Conservation (phyloP, 1,140 invertebrate species). For the Drosophila truncata region DNA sequence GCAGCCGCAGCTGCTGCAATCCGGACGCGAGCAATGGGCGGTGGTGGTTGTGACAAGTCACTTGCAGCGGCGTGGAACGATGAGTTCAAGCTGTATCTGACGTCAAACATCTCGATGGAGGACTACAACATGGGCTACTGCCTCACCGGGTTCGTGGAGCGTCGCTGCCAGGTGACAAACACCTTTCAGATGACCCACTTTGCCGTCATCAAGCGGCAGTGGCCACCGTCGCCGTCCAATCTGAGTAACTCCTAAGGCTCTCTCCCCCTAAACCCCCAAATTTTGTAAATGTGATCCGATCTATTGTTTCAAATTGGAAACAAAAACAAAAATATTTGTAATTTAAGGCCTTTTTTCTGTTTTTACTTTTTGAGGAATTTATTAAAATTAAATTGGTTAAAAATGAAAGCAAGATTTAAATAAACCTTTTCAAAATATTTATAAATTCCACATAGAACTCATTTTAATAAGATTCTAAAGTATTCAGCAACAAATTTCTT, state of each 20-base stretch:
- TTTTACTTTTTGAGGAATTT: slow-evolving; percentile 1
- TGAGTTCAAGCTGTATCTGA: slow-evolving; percentile 84
- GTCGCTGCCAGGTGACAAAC: slow-evolving; percentile 91
- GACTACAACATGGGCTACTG: slow-evolving; percentile 96
- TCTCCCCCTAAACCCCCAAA: slow-evolving; percentile 2
- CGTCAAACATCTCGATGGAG: slow-evolving; percentile 86
- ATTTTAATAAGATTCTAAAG: neutral
- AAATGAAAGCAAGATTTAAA: neutral
- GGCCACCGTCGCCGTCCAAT: slow-evolving; percentile 77
- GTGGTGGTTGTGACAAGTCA: slow-evolving; percentile 54
- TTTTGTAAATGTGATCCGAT: slow-evolving; percentile 61
- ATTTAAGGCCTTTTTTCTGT: neutral
- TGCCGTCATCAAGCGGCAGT: slow-evolving; percentile 91
- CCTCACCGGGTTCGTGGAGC: slow-evolving; percentile 93
- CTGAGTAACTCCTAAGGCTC: slow-evolving; percentile 65
- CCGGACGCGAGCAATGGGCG: slow-evolving; percentile 14
- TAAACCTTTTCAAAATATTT: neutral
- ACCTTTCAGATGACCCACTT: slow-evolving; percentile 94
- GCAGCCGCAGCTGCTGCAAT: slow-evolving; percentile 17
- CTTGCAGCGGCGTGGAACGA: slow-evolving; percentile 64
- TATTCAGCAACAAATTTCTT: neutral
- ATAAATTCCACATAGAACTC: neutral
- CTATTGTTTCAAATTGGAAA: slow-evolving; percentile 34
- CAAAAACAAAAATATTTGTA: slow-evolving; percentile 3
- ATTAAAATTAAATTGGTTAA: neutral